These are phyloP conservation scores for Echeneis naucrates DNA, from an alignment of 2,797 vertebrate genomes.

Conservation along the genomic window DNA sequence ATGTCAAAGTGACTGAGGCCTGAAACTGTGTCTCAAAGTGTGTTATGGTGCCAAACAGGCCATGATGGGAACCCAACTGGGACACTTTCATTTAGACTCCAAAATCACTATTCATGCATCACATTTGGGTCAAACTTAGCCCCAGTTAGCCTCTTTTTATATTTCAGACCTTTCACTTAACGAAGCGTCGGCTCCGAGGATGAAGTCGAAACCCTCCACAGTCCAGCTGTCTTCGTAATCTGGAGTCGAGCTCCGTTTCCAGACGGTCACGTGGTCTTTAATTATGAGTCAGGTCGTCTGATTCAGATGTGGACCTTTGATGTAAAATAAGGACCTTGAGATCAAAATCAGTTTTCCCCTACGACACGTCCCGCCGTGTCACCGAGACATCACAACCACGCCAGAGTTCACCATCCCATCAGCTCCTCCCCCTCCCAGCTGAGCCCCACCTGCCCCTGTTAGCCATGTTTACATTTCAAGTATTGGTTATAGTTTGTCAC, in stretches of 20 bases:
- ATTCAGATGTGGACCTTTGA: no score
- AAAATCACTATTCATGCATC: constrained; percentile 27
- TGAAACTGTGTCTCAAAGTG: constrained; percentile 67
- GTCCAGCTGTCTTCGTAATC: background rate
- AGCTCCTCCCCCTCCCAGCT: background rate
- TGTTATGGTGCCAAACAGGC: constrained; percentile 55
- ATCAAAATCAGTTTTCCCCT: no score
- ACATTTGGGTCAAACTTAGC: constrained; percentile 61
- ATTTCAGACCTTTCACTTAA: background rate
- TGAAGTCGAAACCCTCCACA: background rate
- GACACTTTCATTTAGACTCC: constrained; percentile 43
- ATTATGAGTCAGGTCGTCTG: no score
- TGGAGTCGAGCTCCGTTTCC: no score
- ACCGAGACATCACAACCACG: no score
- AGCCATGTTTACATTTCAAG: constrained; percentile 89
- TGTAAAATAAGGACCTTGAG: no score
- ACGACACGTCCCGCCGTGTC: no score
- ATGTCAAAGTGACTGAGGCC: constrained; percentile 47
- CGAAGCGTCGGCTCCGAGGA: background rate
- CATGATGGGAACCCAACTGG: constrained; percentile 41
- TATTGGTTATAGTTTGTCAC: constrained; percentile 91
- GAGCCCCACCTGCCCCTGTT: background rate
- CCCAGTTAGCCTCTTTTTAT: constrained; percentile 43
- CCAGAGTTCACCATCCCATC: background rate
- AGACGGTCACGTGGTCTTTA: no score